Evolutionary conservation across 2,797 vertebrate genomes (phyloP), one percentile per base, ranked within the genome.

Genomic region (Uromys caudimaculatus): DNA sequence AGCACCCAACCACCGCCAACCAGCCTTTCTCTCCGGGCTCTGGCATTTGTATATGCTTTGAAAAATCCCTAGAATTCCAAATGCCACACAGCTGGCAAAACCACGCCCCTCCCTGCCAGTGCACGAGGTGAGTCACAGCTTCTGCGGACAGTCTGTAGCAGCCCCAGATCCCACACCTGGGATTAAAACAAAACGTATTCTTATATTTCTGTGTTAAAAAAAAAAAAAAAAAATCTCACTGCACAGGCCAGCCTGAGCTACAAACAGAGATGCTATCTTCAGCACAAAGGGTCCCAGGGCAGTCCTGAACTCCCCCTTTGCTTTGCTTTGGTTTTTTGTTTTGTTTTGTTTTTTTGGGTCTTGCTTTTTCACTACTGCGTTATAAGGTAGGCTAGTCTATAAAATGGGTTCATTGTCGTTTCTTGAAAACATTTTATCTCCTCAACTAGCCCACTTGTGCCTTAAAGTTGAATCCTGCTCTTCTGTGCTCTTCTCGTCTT

Each of bases 341-440:
- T n/a, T n/a, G n/a, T n/a, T n/a, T n/a, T n/a, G n/a, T n/a, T n/a
- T n/a, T n/a, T n/a, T n/a, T 7, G 1, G 2, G 29, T 47, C 52
- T 78, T 21, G 12, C 44, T 76, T 75, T 52, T 82, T 87, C 0
- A 38, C 75, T 75, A 79, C 23, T 41, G 0, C 11, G 67, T n/a
- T 89, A 13, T 87, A 71, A 79, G 21, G 29, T 76, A 81, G 60
- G 47, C 21, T 50, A 24, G 82, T 14, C n/a, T 44, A 38, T n/a
- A 21, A 78, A 77, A n/a, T 16, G 58, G 41, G 21, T 21, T 1
- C 47, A 19, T 12, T 79, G 47, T 79, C 81, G 73, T 95, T 95
- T 79, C 41, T 89, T 83, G 6, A 90, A 91, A 91, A 94, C n/a
- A 92, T 89, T 85, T 82, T 60, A 81, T 32, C 73, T 86, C 35